These are phyloP conservation scores for Idaea biselata DNA, from an alignment of 2,888 invertebrate genomes.

Conservation along the genomic window DNA sequence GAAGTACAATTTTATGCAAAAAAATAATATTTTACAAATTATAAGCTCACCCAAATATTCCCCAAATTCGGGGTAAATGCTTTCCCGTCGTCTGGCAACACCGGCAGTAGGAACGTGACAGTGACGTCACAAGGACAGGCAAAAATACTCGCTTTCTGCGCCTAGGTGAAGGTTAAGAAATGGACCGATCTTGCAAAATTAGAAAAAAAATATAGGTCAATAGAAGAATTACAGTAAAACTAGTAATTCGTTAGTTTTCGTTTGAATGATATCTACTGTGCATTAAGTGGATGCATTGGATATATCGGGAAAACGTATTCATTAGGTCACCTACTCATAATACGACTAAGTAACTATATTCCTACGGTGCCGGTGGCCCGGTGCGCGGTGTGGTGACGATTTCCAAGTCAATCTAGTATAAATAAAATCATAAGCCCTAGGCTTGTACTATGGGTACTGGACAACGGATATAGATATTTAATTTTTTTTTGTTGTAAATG, in stretches of 20 bases:
- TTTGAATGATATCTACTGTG: neutral
- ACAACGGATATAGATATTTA: no score
- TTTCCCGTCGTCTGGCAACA: constrained; percentile 47
- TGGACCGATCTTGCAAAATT: constrained; percentile 18
- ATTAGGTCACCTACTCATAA: no score
- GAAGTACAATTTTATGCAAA: no score
- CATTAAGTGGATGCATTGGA: no score
- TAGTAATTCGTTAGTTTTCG: neutral
- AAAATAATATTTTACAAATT: neutral
- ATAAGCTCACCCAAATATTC: neutral
- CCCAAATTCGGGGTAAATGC: constrained; percentile 12
- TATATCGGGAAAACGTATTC: no score
- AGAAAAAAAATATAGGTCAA: neutral
- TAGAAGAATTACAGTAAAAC: neutral
- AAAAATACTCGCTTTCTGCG: constrained; percentile 72
- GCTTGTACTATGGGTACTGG: no score
- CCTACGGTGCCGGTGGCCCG: no score
- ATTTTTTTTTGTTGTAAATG: no score
- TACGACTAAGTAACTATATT: no score
- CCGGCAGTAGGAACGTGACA: constrained; percentile 52
- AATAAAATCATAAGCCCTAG: no score
- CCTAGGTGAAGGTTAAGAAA: constrained; percentile 72
- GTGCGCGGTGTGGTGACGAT: no score
- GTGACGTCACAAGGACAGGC: constrained; percentile 74
- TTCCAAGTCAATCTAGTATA: no score